Conservation (phyloP, 2,888 invertebrate genomes). For the Oscheius sp. region DNA sequence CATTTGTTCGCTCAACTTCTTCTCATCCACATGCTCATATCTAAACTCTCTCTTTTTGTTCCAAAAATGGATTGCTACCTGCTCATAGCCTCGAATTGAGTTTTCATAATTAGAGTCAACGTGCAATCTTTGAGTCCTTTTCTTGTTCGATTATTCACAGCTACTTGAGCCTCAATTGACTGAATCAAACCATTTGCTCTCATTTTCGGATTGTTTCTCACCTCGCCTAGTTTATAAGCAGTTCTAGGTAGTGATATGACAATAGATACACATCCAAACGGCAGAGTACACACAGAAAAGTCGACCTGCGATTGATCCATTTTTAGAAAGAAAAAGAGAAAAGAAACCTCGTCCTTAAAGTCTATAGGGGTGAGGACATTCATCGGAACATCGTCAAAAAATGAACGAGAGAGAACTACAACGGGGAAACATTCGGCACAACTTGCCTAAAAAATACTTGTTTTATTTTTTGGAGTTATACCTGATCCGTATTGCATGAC, state of each 20-base stretch:
- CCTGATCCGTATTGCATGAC: conserved; percentile 62
- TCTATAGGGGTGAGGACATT: conserved; percentile 65
- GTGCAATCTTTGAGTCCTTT: conserved; percentile 65
- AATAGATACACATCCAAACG: conserved; percentile 66
- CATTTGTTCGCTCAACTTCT: conserved; percentile 62
- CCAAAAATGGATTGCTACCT: conserved; percentile 12
- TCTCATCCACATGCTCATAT: conserved; percentile 68
- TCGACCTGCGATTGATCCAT: conserved; percentile 50
- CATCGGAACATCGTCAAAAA: conserved; percentile 64
- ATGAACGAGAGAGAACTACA: conserved; percentile 63
- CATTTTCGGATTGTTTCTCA: conserved; percentile 15
- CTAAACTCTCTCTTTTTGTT: conserved; percentile 22
- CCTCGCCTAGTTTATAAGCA: conserved; percentile 65
- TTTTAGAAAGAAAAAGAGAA: neutral
- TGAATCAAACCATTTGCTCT: conserved; percentile 32
- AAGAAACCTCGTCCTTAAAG: conserved; percentile 54
- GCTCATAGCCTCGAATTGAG: conserved; percentile 61
- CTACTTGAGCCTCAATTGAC: conserved; percentile 55
- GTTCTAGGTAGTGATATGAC: conserved; percentile 62
- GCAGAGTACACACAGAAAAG: conserved; percentile 67
- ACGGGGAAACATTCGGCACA: conserved; percentile 65
- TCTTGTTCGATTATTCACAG: conserved; percentile 61
- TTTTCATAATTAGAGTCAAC: conserved; percentile 61
- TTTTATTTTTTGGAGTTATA: no score
- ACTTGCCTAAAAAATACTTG: conserved; percentile 53